Percentiles rank a stretch among this genome's conserved stretches.
Evolutionary conservation across 53 echinoderm and acorn worm species (phyloP).

Genomic region (Temnopleurus reevesii): DNA sequence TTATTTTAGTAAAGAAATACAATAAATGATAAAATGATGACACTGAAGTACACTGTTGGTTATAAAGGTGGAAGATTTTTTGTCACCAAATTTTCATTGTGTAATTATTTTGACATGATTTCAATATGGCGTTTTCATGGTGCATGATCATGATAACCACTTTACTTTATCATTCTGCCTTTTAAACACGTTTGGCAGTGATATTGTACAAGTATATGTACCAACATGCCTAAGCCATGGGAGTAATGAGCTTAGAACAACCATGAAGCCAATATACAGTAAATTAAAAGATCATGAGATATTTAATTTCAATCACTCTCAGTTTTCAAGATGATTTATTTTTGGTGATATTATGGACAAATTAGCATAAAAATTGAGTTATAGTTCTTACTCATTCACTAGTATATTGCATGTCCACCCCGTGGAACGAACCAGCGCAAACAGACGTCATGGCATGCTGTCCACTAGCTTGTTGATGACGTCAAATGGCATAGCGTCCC

Average conservation of each 20-base stretch:
- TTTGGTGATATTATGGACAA: not conserved
- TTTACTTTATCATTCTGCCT: not conserved
- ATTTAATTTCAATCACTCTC: not conserved
- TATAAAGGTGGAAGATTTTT: slow-evolving; percentile 27
- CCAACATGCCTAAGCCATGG: not conserved
- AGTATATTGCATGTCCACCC: slow-evolving; percentile 15
- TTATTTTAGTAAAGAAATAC: no score
- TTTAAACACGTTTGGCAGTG: not conserved
- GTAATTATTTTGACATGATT: no score
- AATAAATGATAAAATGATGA: no score
- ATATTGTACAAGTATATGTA: not conserved
- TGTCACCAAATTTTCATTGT: not conserved
- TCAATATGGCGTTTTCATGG: no score
- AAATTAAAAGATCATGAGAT: not conserved
- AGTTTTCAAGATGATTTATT: not conserved
- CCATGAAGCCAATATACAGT: not conserved
- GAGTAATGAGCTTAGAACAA: not conserved
- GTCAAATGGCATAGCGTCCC: slow-evolving; percentile 42
- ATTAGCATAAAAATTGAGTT: not conserved
- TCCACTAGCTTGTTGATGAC: slow-evolving; percentile 36
- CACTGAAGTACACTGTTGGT: slow-evolving; percentile 40
- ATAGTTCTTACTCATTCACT: not conserved
- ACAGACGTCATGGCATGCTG: slow-evolving; percentile 35
- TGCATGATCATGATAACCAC: not conserved
- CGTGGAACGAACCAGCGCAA: slow-evolving; percentile 9